Base-by-base conservation (phyloP, 2,888 invertebrate genomes). In the Dasypogon diadema region DNA sequence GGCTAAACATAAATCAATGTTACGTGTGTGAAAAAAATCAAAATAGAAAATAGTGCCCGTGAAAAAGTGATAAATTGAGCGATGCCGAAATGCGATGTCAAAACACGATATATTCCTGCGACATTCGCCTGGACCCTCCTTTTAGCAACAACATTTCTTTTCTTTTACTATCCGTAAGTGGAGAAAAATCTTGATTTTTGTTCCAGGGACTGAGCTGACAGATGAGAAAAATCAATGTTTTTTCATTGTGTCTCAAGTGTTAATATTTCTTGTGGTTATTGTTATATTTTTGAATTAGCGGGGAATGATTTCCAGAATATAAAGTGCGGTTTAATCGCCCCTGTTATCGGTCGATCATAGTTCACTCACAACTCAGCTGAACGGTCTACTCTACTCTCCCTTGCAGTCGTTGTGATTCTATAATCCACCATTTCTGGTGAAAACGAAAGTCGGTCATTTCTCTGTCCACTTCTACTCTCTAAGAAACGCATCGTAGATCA, bases 91-190 rank as follows among this genome's bases (percentile, higher is more conserved):
- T 97, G 97, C 91, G 96, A 96, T 90, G 92, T 95, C 87, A 95
- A 95, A 89, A 96, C 96, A 88, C 94, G 96, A 90, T 96, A 95
- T 89, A 92, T 98, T 90, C 99, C 99, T 88, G 98, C 98, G 88
- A 95, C 96, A 85, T 96, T 97, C 90, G 98, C 99, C 86, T 99
- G 99, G 99, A 92, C 94, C 82, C 89, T 99, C 85, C 91, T 99
- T 82, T 90, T 99, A 87, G 93, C 93, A 85, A 95, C 97, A 82
- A 98, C 98, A 82, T 92, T 93, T 85, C 90, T 96, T 83, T 98
- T 98, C 91, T 98, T 97, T 90, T 95, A 94, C 88, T 98, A 94
- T 88, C 97, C 97, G 98, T 98, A 90, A 97, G 97, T 96, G 82
- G 18, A 37, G 72, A 88, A 58, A 55, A 73, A 73, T 51, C n/a